Evolutionary conservation across 2,113 vertebrate species (phyloP).

Genomic region (Mesoclemmys tuberculata): DNA sequence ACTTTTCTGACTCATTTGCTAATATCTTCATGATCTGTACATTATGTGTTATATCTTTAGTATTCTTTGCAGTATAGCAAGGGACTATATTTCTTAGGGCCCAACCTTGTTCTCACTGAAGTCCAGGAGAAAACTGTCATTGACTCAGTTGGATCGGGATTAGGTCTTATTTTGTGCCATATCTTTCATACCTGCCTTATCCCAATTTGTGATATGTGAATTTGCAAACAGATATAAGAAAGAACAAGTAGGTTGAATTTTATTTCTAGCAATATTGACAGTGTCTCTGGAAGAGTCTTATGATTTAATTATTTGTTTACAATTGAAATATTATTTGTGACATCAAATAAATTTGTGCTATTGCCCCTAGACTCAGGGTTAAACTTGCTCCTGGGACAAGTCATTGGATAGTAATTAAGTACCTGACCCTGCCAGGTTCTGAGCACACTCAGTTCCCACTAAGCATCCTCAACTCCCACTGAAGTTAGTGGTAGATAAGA

Average conservation of each 20-base stretch:
- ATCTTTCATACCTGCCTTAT: no score
- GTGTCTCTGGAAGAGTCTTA: neutral
- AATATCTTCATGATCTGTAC: neutral
- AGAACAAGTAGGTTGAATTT: neutral
- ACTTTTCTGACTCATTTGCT: neutral
- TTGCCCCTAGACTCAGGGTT: neutral
- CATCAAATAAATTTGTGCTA: neutral
- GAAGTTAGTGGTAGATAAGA: neutral
- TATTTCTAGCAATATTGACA: neutral
- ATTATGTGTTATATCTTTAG: neutral
- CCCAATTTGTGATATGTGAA: neutral
- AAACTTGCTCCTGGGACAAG: neutral
- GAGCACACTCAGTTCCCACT: neutral
- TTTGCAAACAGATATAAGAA: neutral
- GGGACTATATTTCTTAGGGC: neutral
- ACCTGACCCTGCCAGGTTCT: fast-evolving
- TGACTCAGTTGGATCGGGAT: neutral
- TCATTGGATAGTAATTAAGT: neutral
- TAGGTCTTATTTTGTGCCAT: no score
- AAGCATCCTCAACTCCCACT: neutral
- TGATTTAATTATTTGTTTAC: neutral
- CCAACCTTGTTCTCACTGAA: neutral
- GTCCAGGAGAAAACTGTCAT: neutral
- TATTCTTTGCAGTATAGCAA: no score
- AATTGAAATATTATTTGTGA: fast-evolving